Base-by-base conservation (phyloP, 2,888 invertebrate genomes). In the Zhuqinia jingwanae region DNA sequence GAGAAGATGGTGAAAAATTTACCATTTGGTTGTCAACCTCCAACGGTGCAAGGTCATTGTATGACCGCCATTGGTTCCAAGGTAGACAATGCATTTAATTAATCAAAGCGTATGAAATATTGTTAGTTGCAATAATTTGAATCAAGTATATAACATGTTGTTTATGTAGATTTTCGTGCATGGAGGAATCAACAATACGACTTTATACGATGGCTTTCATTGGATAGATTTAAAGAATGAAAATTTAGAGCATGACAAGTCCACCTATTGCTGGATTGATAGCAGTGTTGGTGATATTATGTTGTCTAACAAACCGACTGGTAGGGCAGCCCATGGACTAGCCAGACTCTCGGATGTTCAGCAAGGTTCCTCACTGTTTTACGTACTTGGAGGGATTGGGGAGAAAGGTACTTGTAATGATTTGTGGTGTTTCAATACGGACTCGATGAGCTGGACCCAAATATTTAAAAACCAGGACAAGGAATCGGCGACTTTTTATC, bases 361-460 rank as follows among this genome's bases (percentile, higher is more conserved):
- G 2, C 15, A 42, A 13, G 53, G n/a, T 20, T 86, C 78, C 3
- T n/a, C 30, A 17, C 50, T 84, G n/a, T 27, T 90, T 27, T 87
- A 87, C 50, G 82, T 88, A 30, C 89, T 89, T 73, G 90, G 90
- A 3, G 90, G 90, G 15, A 56, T 90, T 11, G 87, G 87, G n/a
- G 75, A 86, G 47, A 78, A 76, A 8, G 90, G 89, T 53, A 75
- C 84, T 17, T 50, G 81, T 10, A 86, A 84, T 53, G 90, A 90
- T 80, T 50, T 89, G 53, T 90, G 90, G 90, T 80, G 68, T 27
- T 88, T 87, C 47, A 78, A 87, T 63, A 58, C 47, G 5, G 87
- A 89, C 13, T 78, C 89, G 0, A 76, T 79, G 22, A 30, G 77
- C 27, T 90, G 90, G 90, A 83, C 75, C 3, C 60, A 87, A 75